A percentile compares a stretch with the other conserved stretches of the same genome.
Evolutionary conservation across 2,113 vertebrate genomes (phyloP).

Genomic region (Emberiza fucata): DNA sequence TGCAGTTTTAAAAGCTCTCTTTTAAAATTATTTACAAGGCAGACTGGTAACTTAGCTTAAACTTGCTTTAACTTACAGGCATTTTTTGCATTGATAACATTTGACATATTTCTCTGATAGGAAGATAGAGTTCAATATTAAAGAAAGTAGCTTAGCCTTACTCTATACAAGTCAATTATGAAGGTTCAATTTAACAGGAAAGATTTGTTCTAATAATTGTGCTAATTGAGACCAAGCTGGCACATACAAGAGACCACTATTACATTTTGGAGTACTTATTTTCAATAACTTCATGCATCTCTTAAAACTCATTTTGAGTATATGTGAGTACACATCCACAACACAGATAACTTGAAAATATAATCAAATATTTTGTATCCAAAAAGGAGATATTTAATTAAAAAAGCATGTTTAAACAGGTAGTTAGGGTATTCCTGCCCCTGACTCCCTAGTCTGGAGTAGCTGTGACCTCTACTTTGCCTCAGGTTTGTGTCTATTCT

Average conservation of each 20-base stretch:
- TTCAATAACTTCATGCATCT: neutral
- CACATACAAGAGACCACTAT: neutral
- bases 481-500: neutral
- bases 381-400: neutral
- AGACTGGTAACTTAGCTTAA: neutral
- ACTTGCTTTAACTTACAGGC: neutral
- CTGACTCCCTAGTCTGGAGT: neutral
- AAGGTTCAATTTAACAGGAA: neutral
- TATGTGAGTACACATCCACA: neutral
- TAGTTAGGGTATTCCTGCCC: neutral
- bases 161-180: neutral
- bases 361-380: neutral
- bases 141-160: neutral
- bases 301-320: neutral
- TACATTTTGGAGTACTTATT: neutral
- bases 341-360: neutral
- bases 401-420: neutral
- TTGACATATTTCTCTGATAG: neutral
- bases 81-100: neutral
- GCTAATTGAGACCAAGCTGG: neutral
- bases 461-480: neutral
- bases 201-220: neutral
- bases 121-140: neutral
- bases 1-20: neutral
- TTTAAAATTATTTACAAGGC: neutral